Base-by-base conservation (phyloP, 53 echinoderm and acorn worm genomes). In the Luidia sarsii region DNA sequence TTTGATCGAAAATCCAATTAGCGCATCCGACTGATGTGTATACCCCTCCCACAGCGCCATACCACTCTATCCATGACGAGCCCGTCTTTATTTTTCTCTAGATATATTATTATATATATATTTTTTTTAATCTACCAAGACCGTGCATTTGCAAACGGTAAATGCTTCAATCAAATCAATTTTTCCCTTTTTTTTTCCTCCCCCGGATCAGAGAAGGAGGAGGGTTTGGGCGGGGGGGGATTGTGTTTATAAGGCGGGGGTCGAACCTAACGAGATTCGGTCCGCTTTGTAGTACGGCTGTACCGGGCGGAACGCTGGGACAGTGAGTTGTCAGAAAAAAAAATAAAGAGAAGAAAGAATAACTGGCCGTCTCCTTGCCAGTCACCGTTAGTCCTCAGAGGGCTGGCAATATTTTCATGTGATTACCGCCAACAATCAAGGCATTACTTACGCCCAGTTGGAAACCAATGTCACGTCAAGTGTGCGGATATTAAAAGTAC, bases 1-100 rank as follows among this genome's bases (percentile, higher is more conserved):
- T 77, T 77, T 25, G 61, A 45, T 59, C 46, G 60, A 21, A 39
- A 77, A 77, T 77, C 77, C 77, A 77, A 77, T 77, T 77, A 77
- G 61, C 46, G 60, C 59, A 29, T 30, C 43, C 14, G 11, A 41
- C 60, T 19, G 19, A 48, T 56, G 60, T 60, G 77, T 43, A n/a
- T 60, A 46, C 61, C 77, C 62, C 46, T 33, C 31, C 4, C 39
- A 24, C 29, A 0, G 9, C 35, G 33, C 33, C n/a, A n/a, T n/a
- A n/a, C n/a, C n/a, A 31, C 1, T 32, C 21, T 41, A 57, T 41
- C 55, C 5, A 13, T 74, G 38, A 74, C 71, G 28, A n/a, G n/a
- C n/a, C n/a, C n/a, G n/a, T n/a, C n/a, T n/a, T n/a, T n/a, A n/a
- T n/a, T n/a, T n/a, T n/a, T n/a, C n/a, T n/a, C n/a, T n/a, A n/a